A percentile compares a stretch with the other conserved stretches of the same genome.
Conservation (phyloP, 64 coral and sea anemone species). For the Pocillopora damicornis region DNA sequence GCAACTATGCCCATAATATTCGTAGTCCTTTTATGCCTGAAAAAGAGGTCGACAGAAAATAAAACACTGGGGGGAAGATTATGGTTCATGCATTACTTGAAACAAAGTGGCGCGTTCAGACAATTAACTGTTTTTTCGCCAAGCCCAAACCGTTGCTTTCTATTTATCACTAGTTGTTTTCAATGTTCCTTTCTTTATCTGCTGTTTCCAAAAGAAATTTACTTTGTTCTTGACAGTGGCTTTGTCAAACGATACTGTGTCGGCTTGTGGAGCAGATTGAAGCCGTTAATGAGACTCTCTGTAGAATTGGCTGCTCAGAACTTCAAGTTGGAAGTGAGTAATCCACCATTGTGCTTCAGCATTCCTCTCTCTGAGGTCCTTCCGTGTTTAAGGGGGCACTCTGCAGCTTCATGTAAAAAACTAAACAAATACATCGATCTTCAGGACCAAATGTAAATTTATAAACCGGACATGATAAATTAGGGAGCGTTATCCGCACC, state of each 20-base stretch:
- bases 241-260: conserved; percentile 83
- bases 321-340: conserved; percentile 86
- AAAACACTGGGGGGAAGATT: too few relatives aligned
- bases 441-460: too few relatives aligned
- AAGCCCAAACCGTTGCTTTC: too few relatives aligned
- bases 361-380: neutral
- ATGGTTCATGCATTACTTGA: too few relatives aligned
- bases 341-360: neutral
- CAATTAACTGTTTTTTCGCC: too few relatives aligned
- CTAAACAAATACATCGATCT: neutral
- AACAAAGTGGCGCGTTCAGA: too few relatives aligned
- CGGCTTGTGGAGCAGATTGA: conserved; percentile 84
- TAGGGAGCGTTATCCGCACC: neutral
- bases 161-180: neutral
- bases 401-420: neutral
- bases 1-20: too few relatives aligned
- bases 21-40: too few relatives aligned
- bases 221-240: conserved; percentile 53
- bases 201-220: neutral
- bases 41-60: too few relatives aligned
- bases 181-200: neutral
- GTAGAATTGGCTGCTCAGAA: conserved; percentile 77
- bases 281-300: conserved; percentile 65
- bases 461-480: too few relatives aligned
- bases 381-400: neutral